Percentiles rank a stretch among this genome's conserved stretches.
Conservation (phyloP, 2,888 invertebrate genomes). For the Drosophila birchii region DNA sequence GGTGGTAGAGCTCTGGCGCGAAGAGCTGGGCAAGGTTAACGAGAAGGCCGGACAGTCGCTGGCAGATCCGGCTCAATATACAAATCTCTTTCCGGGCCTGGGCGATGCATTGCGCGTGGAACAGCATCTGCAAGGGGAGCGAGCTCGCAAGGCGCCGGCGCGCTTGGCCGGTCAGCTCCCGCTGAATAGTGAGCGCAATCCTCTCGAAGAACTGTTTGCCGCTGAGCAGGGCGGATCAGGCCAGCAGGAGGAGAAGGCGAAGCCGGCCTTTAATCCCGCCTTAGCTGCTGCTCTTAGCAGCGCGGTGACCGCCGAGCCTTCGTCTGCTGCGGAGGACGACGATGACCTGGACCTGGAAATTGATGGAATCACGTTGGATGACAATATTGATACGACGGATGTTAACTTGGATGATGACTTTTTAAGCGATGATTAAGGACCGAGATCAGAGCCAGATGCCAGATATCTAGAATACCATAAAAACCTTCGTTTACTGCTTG, state of each 20-base stretch:
- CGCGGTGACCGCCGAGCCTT: constrained; percentile 25
- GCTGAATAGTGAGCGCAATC: constrained; percentile 89
- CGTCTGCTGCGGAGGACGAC: constrained; percentile 88
- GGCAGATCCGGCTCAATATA: constrained; percentile 97
- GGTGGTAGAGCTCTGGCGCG: constrained; percentile 95
- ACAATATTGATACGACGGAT: constrained; percentile 90
- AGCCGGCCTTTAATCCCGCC: constrained; percentile 58
- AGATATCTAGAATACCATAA: constrained; percentile 47
- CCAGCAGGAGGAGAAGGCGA: constrained; percentile 83
- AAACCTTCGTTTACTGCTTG: constrained; percentile 48
- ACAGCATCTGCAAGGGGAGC: constrained; percentile 86
- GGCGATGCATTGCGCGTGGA: constrained; percentile 90
- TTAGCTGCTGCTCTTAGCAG: constrained; percentile 19
- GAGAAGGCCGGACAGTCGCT: constrained; percentile 97
- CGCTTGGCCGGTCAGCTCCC: constrained; percentile 86
- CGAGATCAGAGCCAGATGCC: constrained; percentile 30
- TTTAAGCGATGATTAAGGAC: constrained; percentile 86
- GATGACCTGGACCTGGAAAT: constrained; percentile 93
- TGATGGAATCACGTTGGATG: constrained; percentile 92
- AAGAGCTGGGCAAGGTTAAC: constrained; percentile 90
- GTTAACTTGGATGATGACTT: constrained; percentile 89
- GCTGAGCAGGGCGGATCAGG: constrained; percentile 85
- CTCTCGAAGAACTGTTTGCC: constrained; percentile 89
- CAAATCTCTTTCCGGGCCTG: constrained; percentile 97
- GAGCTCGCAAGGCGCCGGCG: constrained; percentile 86